These are phyloP conservation scores for Pelosia muscerda DNA, from an alignment of 2,888 invertebrate genomes.

Conservation along the genomic window DNA sequence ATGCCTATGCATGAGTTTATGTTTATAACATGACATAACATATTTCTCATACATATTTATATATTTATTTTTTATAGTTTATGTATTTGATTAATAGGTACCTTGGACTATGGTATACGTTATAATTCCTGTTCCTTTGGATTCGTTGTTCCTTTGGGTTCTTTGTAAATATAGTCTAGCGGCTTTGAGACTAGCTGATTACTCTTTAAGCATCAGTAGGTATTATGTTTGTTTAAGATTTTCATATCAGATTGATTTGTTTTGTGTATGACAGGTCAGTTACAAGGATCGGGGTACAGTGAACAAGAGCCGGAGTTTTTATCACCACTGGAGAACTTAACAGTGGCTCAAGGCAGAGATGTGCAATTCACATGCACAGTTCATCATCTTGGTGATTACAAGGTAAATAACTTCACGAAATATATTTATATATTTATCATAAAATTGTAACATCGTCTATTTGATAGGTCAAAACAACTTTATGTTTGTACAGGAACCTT, in stretches of 20 bases:
- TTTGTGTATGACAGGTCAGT: constrained; percentile 65
- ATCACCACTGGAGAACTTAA: constrained; percentile 93
- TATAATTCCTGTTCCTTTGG: not conserved
- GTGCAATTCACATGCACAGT: constrained; percentile 96
- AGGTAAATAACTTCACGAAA: constrained; percentile 79
- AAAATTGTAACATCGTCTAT: constrained; percentile 2
- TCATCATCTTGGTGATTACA: constrained; percentile 94
- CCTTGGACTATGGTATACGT: not conserved
- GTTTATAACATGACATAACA: too few relatives aligned
- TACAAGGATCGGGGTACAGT: constrained; percentile 79
- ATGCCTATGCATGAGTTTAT: too few relatives aligned
- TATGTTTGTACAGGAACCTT: constrained; percentile 14
- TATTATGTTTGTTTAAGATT: not conserved
- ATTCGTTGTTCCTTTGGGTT: not conserved
- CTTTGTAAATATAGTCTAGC: not conserved
- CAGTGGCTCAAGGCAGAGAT: constrained; percentile 94
- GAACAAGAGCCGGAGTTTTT: constrained; percentile 91
- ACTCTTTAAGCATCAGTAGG: not conserved
- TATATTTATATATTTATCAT: not conserved
- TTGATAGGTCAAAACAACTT: constrained; percentile 13
- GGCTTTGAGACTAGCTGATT: not conserved
- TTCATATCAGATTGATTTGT: not conserved
- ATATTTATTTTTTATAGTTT: too few relatives aligned
- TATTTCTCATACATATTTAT: too few relatives aligned
- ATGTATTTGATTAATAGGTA: too few relatives aligned